Base-by-base conservation (phyloP, 2,113 vertebrate genomes). In the Oncorhynchus gorbuscha region DNA sequence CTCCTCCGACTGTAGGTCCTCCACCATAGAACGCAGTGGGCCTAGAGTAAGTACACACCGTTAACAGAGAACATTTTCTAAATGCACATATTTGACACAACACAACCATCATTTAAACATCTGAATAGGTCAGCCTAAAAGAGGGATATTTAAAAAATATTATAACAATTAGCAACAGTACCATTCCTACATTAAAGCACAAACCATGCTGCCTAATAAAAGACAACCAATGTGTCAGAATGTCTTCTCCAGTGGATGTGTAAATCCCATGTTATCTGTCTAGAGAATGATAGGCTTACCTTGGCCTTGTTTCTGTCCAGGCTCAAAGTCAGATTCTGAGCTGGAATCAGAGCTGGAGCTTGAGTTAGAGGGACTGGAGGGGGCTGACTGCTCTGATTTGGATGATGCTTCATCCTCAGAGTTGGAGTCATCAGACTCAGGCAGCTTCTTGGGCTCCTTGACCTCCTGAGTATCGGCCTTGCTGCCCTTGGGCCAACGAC, bases 281-380 rank as follows among this genome's bases (percentile, higher is more conserved):
- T 45, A 55, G 16, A 55, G 51, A 45, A 45, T 45, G 51, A 55
- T 5, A 20, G 30, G 18, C 90, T 28, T 88, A 99, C 98, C 98
- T 96, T 99, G 97, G 48, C 95, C 97, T 92, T 95, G 97, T 93
- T 98, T 99, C 93, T 99, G 97, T 76, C 95, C 95, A 0, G 97
- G 98, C 83, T 97, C 97, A 6, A 99, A 99, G 86, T 99, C 98
- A 0, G 98, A 99, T 82, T 99, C 98, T 0, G 98, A 99, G 87
- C 97, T 98, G 86, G 97, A 97, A 84, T 97, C 97, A 0, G 97
- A 98, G 85, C 96, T 98, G 83, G 96, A 98, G 86, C 96, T 98
- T 89, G 97, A 97, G 88, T 95, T 96, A 81, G 97, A 97, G 6
- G 95, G 94, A 89, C 97, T 99, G 51, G 98, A 97, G 51, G 94